Base-by-base conservation (phyloP, 2,113 vertebrate species). In the Actenoides lindsayi region DNA sequence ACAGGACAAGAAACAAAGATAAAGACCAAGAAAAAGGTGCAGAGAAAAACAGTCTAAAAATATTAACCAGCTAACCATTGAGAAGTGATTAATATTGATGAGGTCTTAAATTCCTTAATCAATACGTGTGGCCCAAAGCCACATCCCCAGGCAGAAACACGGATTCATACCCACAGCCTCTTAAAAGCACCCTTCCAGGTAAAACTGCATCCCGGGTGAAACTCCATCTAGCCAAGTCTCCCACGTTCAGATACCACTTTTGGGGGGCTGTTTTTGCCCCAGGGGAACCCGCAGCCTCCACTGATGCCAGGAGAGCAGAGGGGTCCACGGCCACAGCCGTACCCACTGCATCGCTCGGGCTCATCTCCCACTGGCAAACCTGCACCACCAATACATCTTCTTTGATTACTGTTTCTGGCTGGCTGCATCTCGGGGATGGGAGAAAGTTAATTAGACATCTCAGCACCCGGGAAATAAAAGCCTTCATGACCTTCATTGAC, bases 401-500 rank as follows among this genome's bases (percentile, higher is more conserved):
- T 63, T 51, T 54, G 73, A 27, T 77, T 65, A 48, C 42, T 56
- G 50, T 83, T 91, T 80, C 71, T 63, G 44, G 35, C 44, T 81
- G 86, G 89, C 78, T 92, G 89, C 94, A 62, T 56, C 91, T 54
- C 44, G 4, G 83, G 68, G 69, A 94, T 87, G 80, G 62, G 79
- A 96, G 91, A 64, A 96, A 96, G 78, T 81, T 94, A 96, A 91
- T 92, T 80, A 82, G 96, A 80, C 59, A 23, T 83, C 77, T 86
- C 71, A 93, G 91, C 80, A 97, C 68, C 81, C 54, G 78, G 76
- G 88, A 95, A 76, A 95, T 68, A 69, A 93, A 87, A 96, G 67
- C 71, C 50, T 93, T 81, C 80, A 81, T 93, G 91, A 96, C 91
- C 89, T 96, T 87, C 94, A 96, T 70, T 94, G 96, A 91, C 82